Evolutionary conservation across 2,888 invertebrate genomes (phyloP).

Genomic region (Encarsia formosa): DNA sequence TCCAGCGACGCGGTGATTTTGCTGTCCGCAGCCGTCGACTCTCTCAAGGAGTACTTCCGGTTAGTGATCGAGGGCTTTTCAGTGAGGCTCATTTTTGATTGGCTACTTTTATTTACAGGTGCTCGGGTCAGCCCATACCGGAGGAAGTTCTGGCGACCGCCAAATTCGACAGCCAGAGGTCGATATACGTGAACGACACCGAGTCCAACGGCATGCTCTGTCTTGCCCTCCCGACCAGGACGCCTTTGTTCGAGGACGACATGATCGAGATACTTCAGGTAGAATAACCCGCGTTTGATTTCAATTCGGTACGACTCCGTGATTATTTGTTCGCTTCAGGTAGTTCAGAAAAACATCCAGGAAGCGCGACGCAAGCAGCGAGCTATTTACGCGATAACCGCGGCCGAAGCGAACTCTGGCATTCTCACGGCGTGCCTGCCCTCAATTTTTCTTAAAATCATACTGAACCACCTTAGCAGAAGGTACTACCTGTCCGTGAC

Average conservation of each 20-base stretch:
- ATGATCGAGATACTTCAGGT: slow-evolving; percentile 48
- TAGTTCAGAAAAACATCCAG: slow-evolving; percentile 50
- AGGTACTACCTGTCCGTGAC: slow-evolving; percentile 66
- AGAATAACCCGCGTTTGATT: background rate
- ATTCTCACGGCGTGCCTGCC: slow-evolving; percentile 64
- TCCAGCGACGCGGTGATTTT: slow-evolving; percentile 64
- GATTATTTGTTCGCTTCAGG: slow-evolving; percentile 28
- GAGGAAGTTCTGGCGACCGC: slow-evolving; percentile 62
- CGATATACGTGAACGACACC: slow-evolving; percentile 53
- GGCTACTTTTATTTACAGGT: background rate
- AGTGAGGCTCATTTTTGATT: background rate
- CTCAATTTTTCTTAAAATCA: slow-evolving; percentile 54
- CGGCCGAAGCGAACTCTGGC: slow-evolving; percentile 56
- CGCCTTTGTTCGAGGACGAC: slow-evolving; percentile 46
- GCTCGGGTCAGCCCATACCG: slow-evolving; percentile 55
- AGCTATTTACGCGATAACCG: slow-evolving; percentile 55
- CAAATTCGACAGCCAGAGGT: slow-evolving; percentile 59
- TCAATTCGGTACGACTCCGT: background rate
- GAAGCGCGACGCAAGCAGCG: slow-evolving; percentile 54
- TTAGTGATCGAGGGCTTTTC: slow-evolving; percentile 23
- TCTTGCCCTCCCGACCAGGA: slow-evolving; percentile 58
- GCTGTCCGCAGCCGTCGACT: slow-evolving; percentile 61
- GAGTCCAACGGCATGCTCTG: slow-evolving; percentile 62
- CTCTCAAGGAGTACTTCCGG: slow-evolving; percentile 63
- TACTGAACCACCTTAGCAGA: slow-evolving; percentile 63